Evolutionary conservation across 2,888 invertebrate genomes (phyloP), one percentile per base, ranked within the genome.

Genomic region (Napeogenes sylphis): DNA sequence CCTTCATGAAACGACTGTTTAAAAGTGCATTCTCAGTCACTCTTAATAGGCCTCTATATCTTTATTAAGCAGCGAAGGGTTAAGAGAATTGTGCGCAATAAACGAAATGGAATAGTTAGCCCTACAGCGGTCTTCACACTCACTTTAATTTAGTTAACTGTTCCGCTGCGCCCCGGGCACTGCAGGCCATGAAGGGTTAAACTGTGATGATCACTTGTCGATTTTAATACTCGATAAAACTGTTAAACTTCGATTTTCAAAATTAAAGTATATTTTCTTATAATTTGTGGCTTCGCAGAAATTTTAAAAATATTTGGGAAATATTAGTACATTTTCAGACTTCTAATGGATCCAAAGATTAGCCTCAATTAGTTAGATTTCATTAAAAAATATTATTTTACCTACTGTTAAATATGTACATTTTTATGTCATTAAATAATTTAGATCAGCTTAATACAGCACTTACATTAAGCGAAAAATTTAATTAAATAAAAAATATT

Each of bases 81-180:
- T 86, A 83, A 83, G 76, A 73, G 84, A 87, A 83, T 83, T 83
- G 85, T 80, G 81, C 80, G 88, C 87, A 89, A 90, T 90, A 90
- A 90, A 90, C 82, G 89, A 84, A 88, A 90, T 90, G 90, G 87
- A 88, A 90, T 90, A 90, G 90, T 90, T 86, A 89, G 85, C 89
- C 89, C 88, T 87, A 85, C 84, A 87, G 85, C 84, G 85, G 84
- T 86, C 85, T 88, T 90, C 89, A 85, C 90, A 90, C 87, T 89
- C 87, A 84, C 82, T 90, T 90, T 90, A 90, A 90, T 90, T 90
- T 90, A 88, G 90, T 90, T 90, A 90, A 90, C 88, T 83, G 88
- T 88, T 84, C 79, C 82, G 85, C 77, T 83, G 85, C 84, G 84
- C 87, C 83, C 81, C 78, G 82, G 74, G 86, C 84, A 68, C 73